phyloP scores from a whole-genome alignment of 23 tunicate genomes.

The Halocynthia aurantium region DNA sequence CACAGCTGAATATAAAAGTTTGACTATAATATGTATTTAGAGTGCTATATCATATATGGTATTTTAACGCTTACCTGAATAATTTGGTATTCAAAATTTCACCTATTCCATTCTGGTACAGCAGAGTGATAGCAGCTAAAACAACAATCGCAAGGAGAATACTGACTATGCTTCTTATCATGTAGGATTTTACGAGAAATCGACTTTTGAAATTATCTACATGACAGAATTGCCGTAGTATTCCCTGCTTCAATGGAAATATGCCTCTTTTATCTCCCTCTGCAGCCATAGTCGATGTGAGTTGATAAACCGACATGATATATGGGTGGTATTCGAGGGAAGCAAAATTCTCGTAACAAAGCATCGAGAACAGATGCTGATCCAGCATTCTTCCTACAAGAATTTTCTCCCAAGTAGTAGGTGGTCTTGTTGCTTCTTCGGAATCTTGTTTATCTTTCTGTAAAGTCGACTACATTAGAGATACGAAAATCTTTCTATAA shows the following conservation, averaged over 20 bases:
- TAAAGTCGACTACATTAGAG: no score
- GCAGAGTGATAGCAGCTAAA: neutral
- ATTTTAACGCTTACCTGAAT: conserved; percentile 13
- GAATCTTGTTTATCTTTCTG: no score
- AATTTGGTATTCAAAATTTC: conserved; percentile 1
- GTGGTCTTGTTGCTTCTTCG: no score
- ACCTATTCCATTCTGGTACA: neutral
- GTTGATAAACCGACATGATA: conserved; percentile 16
- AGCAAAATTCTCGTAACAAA: conserved; percentile 22
- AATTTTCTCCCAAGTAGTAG: neutral
- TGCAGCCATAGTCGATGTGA: neutral
- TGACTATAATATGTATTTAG: no score
- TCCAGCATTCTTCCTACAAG: conserved; percentile 15
- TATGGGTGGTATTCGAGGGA: conserved; percentile 25
- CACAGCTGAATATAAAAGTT: conserved; percentile 9
- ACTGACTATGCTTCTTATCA: neutral
- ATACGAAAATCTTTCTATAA: no score
- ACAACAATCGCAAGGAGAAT: neutral
- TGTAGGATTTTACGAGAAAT: conserved; percentile 11
- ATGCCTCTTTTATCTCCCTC: neutral
- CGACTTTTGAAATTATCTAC: conserved; percentile 5
- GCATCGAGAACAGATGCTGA: conserved; percentile 23
- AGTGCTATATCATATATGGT: neutral
- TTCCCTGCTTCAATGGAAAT: conserved; percentile 15
- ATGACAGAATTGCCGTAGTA: conserved; percentile 19